Conservation (phyloP, 1,140 invertebrate genomes). For the Drosophila tsacasi region DNA sequence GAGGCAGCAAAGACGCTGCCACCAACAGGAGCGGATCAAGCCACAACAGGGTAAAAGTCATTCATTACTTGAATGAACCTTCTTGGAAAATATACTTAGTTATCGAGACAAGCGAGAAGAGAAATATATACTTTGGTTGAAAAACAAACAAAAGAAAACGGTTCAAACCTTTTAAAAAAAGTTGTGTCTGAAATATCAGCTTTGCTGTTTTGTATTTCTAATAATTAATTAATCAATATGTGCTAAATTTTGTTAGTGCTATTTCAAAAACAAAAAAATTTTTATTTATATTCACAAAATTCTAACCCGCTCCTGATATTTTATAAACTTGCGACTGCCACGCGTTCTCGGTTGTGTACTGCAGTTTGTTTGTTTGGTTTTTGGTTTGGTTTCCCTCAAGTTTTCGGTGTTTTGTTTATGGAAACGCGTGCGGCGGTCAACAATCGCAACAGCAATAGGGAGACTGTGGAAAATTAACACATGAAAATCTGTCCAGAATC, state of each 20-base stretch:
- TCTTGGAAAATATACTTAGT: too few relatives aligned
- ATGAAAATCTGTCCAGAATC: conserved; percentile 23
- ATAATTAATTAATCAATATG: neutral
- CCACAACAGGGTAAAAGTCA: neutral
- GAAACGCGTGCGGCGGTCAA: conserved; percentile 81
- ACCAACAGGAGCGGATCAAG: conserved; percentile 31
- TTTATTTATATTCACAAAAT: neutral
- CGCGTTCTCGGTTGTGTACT: conserved; percentile 55
- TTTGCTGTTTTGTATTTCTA: neutral
- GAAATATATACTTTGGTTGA: too few relatives aligned
- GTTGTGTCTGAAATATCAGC: neutral
- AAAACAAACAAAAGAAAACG: too few relatives aligned
- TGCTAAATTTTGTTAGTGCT: neutral
- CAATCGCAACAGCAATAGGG: conserved; percentile 57
- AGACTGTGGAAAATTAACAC: conserved; percentile 37
- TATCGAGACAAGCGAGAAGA: too few relatives aligned
- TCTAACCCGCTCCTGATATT: conserved; percentile 33
- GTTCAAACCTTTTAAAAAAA: too few relatives aligned
- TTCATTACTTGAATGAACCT: neutral
- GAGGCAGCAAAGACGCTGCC: conserved; percentile 27
- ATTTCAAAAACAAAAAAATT: too few relatives aligned
- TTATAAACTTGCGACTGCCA: conserved; percentile 41
- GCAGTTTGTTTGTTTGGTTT: conserved; percentile 60
- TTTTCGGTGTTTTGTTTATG: conserved; percentile 70
- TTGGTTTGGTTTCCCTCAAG: conserved; percentile 54